Conservation (phyloP, 2,113 vertebrate species). For the Willisornis vidua region DNA sequence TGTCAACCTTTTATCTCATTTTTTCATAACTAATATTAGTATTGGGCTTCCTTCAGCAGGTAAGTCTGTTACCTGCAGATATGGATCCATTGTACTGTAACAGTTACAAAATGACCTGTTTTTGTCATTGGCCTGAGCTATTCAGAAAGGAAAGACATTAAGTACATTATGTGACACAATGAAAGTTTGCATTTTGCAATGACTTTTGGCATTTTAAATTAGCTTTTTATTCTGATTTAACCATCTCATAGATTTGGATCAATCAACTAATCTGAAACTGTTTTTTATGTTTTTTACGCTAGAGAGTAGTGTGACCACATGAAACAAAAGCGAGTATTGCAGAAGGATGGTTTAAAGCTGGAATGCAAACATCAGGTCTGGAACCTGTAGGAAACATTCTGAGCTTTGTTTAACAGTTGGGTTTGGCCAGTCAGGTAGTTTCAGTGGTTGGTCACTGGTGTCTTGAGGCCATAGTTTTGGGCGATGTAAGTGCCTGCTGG, state of each 20-base stretch:
- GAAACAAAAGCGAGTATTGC: neutral
- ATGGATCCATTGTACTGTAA: neutral
- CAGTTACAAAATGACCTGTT: neutral
- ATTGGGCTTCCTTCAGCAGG: neutral
- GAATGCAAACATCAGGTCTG: neutral
- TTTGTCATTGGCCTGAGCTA: neutral
- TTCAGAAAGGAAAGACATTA: neutral
- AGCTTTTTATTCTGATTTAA: neutral
- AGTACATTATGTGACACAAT: neutral
- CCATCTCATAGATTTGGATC: neutral
- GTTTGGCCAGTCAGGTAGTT: neutral
- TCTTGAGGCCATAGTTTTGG: neutral
- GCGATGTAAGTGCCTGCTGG: neutral
- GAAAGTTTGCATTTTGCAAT: neutral
- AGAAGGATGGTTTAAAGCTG: neutral
- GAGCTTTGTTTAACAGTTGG: neutral
- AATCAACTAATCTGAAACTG: neutral
- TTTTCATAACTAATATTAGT: neutral
- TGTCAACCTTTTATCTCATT: neutral
- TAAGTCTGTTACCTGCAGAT: neutral
- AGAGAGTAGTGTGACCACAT: accelerated
- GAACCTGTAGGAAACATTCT: neutral
- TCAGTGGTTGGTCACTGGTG: neutral
- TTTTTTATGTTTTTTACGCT: neutral
- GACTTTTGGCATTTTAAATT: neutral